Percentiles rank a stretch among this genome's conserved stretches.
Evolutionary conservation across 2,797 vertebrate species (phyloP).

Genomic region (Crax fasciolata): DNA sequence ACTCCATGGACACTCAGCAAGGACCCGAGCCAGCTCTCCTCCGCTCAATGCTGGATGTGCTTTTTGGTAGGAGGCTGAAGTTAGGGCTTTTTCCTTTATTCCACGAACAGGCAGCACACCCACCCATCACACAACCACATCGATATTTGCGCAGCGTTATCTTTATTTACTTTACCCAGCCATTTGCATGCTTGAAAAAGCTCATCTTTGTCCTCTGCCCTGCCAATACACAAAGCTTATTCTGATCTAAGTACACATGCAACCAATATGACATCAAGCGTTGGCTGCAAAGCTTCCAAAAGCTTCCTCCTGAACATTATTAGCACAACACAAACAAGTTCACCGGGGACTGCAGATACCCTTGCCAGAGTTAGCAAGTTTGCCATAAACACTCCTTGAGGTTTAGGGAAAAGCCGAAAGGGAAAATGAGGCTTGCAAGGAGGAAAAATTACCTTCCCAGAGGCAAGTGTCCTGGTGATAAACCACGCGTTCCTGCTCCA

Average conservation of each 20-base stretch:
- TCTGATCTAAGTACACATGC: background rate
- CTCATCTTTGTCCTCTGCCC: background rate
- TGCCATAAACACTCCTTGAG: background rate
- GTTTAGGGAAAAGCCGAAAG: background rate
- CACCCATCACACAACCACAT: background rate
- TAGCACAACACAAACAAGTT: background rate
- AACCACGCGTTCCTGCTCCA: fast-evolving
- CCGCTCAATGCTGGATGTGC: background rate
- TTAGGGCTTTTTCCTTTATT: background rate
- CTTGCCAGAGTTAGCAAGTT: background rate
- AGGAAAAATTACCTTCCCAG: background rate
- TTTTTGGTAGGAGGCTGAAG: background rate
- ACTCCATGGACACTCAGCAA: fast-evolving
- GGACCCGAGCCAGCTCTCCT: background rate
- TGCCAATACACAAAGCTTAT: background rate
- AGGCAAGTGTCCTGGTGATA: background rate
- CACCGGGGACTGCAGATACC: background rate
- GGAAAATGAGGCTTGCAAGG: background rate
- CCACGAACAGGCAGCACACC: background rate
- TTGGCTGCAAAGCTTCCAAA: background rate
- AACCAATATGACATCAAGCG: background rate
- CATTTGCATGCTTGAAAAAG: background rate
- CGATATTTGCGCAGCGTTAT: background rate
- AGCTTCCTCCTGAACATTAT: background rate
- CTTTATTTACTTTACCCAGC: background rate